These are phyloP conservation scores for Denticeps clupeoides DNA, from an alignment of 2,797 vertebrate species.

Conservation along the genomic window DNA sequence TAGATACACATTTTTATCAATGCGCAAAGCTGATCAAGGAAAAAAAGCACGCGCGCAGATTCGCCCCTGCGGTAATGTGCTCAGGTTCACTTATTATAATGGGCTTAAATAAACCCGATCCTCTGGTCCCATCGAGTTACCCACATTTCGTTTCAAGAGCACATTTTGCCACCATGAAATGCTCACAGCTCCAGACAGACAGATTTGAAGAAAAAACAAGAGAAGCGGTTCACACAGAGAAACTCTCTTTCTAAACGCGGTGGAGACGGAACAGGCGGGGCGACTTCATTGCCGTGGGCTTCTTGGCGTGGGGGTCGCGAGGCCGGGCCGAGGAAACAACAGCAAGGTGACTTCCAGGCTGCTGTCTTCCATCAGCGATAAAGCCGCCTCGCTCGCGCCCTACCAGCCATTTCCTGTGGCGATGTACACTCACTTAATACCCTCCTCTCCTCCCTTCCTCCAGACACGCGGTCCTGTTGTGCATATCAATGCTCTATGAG, in stretches of 20 bases:
- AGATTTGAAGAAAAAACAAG: no score
- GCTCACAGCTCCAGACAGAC: no score
- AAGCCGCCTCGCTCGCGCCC: constrained; percentile 51
- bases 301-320: neutral
- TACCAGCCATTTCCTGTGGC: constrained; percentile 51
- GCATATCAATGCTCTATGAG: constrained; percentile 65
- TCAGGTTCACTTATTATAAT: constrained; percentile 26
- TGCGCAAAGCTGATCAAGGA: constrained; percentile 26
- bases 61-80: constrained; percentile 18
- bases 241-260: no score
- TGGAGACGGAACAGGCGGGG: no score
- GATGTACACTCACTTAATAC: constrained; percentile 50
- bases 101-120: constrained; percentile 27
- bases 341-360: constrained; percentile 19
- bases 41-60: constrained; percentile 29
- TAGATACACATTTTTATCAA: constrained; percentile 25
- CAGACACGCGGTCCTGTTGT: constrained; percentile 49
- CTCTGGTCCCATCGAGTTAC: constrained; percentile 27
- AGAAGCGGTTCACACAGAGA: no score
- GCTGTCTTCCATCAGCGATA: constrained; percentile 35
- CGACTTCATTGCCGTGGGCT: no score
- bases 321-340: neutral
- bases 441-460: constrained; percentile 40
- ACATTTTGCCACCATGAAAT: no score
- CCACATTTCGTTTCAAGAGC: constrained; percentile 12